Base-by-base conservation (phyloP, 2,797 vertebrate genomes). In the Sylvilagus floridanus region DNA sequence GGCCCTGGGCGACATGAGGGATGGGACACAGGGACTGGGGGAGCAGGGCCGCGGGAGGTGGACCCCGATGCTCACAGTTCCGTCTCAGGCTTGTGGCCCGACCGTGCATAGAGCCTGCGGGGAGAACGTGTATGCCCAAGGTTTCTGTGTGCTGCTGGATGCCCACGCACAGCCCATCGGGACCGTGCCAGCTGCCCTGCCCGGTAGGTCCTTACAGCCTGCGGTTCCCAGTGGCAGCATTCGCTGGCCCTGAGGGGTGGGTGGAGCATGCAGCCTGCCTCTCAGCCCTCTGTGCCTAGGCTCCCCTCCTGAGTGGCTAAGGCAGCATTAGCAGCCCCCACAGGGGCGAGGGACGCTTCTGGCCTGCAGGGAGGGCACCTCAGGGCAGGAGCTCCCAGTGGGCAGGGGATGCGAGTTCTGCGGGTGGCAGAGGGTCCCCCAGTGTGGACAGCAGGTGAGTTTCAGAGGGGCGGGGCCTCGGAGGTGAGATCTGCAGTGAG, bases 61-160 rank as follows among this genome's bases (percentile, higher is more conserved):
- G 30, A 13, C 0, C 37, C 26, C 42, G 13, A 50, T 63, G 28
- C 30, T 84, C 60, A 93, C n/a, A 50, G 68, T 22, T 93, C 63
- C 79, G 16, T 5, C 69, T 35, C 68, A 98, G 98, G 97, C 91
- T 62, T 98, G 97, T 0, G 98, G 96, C 5, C 97, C 97, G 0
- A 97, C 96, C 0, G 16, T 77, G 21, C 94, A 96, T 76, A 96
- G 37, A 87, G 10, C 75, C 30, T 98, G 98, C 1, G 97, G 93
- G 24, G 47, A 94, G 88, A 98, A 97, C 71, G 13, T 89, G 35
- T 92, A 97, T 4, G 69, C 94, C 19, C 92, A 95, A 54, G 97
- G 97, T 1, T 92, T 66, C 54, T 98, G 98, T 69, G 62, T 97
- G 83, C 92, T 94, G 7, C n/a, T 98, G 24, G 87, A 30, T 54